These are phyloP conservation scores for Eulemur albifrons DNA, from an alignment of 2,797 vertebrate species.

Conservation along the genomic window DNA sequence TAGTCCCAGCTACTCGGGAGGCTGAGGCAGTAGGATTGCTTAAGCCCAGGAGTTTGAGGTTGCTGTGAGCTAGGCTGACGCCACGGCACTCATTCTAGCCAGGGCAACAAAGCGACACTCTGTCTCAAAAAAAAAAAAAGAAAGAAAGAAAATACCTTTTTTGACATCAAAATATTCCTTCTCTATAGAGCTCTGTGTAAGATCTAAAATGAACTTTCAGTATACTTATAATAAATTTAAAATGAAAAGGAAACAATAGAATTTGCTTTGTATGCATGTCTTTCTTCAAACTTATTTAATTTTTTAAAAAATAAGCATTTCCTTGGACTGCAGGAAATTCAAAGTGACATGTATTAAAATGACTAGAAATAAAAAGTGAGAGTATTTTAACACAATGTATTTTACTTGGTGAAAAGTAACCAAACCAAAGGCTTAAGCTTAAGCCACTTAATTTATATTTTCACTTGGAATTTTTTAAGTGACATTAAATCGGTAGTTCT, in stretches of 20 bases:
- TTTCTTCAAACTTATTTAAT: not conserved
- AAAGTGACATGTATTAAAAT: not conserved
- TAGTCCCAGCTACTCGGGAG: too few relatives aligned
- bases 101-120: too few relatives aligned
- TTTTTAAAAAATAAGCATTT: not conserved
- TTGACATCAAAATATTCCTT: not conserved
- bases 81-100: too few relatives aligned
- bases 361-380: not conserved
- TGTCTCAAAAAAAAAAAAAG: too few relatives aligned
- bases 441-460: not conserved
- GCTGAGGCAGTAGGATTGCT: too few relatives aligned
- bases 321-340: not conserved
- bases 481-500: not conserved
- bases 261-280: not conserved
- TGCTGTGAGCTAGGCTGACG: too few relatives aligned
- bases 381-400: not conserved
- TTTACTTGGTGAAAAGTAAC: slow-evolving; percentile 12
- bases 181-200: not conserved
- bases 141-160: too few relatives aligned
- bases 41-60: too few relatives aligned
- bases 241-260: not conserved
- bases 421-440: not conserved
- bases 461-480: not conserved
- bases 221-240: slow-evolving; percentile 23
- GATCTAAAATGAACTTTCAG: not conserved